phyloP scores from a whole-genome alignment of 2,113 vertebrate species.

The Orientallactaga bullata region DNA sequence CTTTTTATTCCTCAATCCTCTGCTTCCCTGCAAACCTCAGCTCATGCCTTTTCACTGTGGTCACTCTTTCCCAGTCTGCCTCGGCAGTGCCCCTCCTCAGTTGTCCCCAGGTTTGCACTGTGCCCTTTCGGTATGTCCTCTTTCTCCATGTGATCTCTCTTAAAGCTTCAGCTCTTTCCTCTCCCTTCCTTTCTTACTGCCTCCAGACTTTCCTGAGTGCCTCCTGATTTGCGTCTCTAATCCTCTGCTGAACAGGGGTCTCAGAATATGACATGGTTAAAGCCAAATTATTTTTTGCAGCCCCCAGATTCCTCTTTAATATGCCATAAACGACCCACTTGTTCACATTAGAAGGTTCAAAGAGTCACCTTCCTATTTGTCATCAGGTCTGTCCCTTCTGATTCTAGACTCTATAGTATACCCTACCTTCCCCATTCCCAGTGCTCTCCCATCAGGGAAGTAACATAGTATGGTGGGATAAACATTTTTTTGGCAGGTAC shows the following conservation, averaged over 20 bases:
- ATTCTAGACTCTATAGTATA: neutral
- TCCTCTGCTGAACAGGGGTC: neutral
- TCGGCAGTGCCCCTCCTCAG: neutral
- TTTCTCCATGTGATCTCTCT: neutral
- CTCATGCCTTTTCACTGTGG: neutral
- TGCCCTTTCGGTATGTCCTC: neutral
- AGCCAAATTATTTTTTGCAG: constrained; percentile 5
- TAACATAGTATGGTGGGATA: neutral
- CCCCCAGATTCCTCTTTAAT: neutral
- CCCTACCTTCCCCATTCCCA: neutral
- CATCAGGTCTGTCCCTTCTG: neutral
- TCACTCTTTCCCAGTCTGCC: neutral
- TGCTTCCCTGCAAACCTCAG: neutral
- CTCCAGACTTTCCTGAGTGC: neutral
- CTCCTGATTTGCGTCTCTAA: constrained; percentile 24
- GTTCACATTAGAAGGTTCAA: neutral
- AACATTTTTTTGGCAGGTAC: neutral
- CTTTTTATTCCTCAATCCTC: neutral
- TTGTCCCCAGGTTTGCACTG: neutral
- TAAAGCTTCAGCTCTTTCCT: neutral
- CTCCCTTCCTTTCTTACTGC: neutral
- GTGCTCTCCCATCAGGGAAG: neutral
- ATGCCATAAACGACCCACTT: neutral
- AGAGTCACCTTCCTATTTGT: neutral
- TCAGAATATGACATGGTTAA: constrained; percentile 26